Base-by-base conservation (phyloP, 1,140 invertebrate genomes). In the Heliothis virescens region DNA sequence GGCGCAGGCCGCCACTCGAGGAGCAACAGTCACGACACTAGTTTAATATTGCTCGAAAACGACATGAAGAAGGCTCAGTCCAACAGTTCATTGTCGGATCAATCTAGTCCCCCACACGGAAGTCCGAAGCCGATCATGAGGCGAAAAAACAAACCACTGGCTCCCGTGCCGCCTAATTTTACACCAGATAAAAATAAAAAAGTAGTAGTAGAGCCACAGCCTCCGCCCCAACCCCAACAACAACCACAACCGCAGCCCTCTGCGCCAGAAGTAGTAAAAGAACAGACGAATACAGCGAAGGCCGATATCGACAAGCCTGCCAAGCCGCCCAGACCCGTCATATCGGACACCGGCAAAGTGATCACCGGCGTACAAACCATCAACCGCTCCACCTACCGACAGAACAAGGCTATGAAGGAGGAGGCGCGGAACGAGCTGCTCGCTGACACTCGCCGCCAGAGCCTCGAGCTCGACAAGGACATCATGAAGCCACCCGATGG, bases 91-190 rank as follows among this genome's bases (percentile, higher is more conserved):
- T 91, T 97, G 2, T 96, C 96, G 5, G 96, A 96, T 85, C 95
- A 95, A 73, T 96, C 95, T 83, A 96, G 95, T 91, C 96, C 96
- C 83, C 96, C 96, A 12, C 96, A 96, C 18, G 96, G 96, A 10
- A 97, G 97, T 89, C 97, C 97, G 26, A 97, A 97, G 86, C 97
- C 97, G 7, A 96, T 96, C 63, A 95, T 96, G 60, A 95, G 97
- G 53, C 95, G 96, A 83, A 97, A 97, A 91, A 97, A 97, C 78
- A 96, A 97, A 87, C 96, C 96, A 2, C 83, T 92, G 7, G 96
- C 97, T 0, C 97, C 97, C 1, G 96, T 96, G 3, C 96, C 96
- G 50, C 97, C 97, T 2, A 95, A 94, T 73, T 95, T 95, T 75
- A 92, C 93, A 47, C 91, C 92, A 10, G 91, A 95, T 83, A 94